These are phyloP conservation scores for Campoletis raptor DNA, from an alignment of 2,888 invertebrate species.

Conservation along the genomic window DNA sequence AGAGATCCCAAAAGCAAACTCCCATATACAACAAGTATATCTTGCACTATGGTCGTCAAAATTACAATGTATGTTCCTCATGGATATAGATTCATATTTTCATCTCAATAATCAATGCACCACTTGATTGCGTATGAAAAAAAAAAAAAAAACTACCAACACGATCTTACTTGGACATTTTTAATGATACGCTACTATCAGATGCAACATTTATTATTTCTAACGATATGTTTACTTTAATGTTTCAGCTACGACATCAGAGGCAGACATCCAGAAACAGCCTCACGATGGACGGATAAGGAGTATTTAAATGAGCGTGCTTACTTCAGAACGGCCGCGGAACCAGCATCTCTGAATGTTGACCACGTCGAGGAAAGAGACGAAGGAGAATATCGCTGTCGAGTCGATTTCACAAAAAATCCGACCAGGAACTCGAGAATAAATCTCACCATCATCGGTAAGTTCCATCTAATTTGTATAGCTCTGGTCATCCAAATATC, in stretches of 20 bases:
- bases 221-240: conserved; percentile 65
- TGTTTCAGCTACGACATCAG: conserved; percentile 90
- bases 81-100: neutral
- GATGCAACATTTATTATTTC: neutral
- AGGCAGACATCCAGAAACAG: conserved; percentile 86
- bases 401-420: conserved; percentile 92
- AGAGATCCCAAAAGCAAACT: conserved; percentile 49
- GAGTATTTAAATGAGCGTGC: conserved; percentile 89
- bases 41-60: conserved; percentile 45
- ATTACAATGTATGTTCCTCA: conserved; percentile 19
- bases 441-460: conserved; percentile 91
- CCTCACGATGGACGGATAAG: conserved; percentile 90
- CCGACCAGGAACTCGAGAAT: conserved; percentile 92
- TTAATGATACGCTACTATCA: neutral
- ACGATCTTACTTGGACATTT: neutral
- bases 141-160: neutral
- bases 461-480: conserved; percentile 78
- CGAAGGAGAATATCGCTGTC: conserved; percentile 92
- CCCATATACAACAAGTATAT: conserved; percentile 48
- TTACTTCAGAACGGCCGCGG: conserved; percentile 89
- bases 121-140: neutral
- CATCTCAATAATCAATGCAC: neutral
- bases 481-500: neutral
- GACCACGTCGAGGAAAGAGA: conserved; percentile 89
- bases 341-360: conserved; percentile 89